A percentile compares a stretch with the other conserved stretches of the same genome.
Evolutionary conservation across 2,113 vertebrate genomes (phyloP).

Genomic region (Peromyscus polionotus): DNA sequence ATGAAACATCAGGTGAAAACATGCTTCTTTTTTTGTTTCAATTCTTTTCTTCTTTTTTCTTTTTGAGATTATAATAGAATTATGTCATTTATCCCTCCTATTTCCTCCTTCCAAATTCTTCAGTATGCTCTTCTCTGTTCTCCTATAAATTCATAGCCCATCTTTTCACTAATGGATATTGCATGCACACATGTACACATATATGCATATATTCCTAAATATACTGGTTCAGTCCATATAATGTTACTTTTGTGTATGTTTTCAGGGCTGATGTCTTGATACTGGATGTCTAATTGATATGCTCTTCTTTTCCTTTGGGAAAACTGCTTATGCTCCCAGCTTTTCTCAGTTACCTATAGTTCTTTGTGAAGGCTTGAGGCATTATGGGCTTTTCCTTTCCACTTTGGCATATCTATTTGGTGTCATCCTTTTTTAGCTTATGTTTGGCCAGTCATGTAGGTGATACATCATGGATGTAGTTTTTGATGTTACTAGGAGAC

Average conservation of each 20-base stretch:
- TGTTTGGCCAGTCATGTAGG: neutral
- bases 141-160: neutral
- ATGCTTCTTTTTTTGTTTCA: neutral
- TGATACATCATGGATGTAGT: neutral
- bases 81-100: neutral
- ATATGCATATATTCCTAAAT: neutral
- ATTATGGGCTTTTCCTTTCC: neutral
- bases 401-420: too few species aligned
- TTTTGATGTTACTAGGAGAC: neutral
- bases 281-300: neutral
- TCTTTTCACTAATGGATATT: neutral
- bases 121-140: neutral
- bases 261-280: neutral
- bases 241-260: neutral
- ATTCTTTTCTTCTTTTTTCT: neutral
- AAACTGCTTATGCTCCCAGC: neutral
- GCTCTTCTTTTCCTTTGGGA: neutral
- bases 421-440: neutral
- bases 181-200: neutral
- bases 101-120: neutral
- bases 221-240: neutral
- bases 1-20: neutral
- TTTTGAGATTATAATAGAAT: neutral
- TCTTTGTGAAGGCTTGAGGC: neutral
- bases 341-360: neutral